A percentile compares a stretch with the other conserved stretches of the same genome.
Evolutionary conservation across 2,888 invertebrate species (phyloP).

Genomic region (Drosophila borealis): DNA sequence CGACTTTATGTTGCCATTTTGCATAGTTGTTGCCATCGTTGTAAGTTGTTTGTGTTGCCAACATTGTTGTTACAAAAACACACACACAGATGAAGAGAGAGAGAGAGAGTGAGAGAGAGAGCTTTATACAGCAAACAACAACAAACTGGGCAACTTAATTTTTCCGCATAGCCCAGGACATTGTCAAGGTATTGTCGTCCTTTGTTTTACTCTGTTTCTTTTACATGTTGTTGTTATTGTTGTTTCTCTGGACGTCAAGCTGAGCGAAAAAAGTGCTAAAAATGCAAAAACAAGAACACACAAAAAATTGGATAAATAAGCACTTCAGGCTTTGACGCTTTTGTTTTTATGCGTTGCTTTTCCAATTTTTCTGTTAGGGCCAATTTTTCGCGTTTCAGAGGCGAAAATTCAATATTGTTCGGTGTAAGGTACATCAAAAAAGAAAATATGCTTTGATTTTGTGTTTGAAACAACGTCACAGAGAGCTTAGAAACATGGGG

Average conservation of each 20-base stretch:
- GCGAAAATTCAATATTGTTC: constrained; percentile 41
- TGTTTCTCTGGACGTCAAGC: constrained; percentile 28
- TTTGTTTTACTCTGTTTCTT: constrained; percentile 27
- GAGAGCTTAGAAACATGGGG: constrained; percentile 2
- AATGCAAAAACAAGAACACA: constrained; percentile 4
- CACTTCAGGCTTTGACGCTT: constrained; percentile 22
- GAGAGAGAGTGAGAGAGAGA: constrained; percentile 40
- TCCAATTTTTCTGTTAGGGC: constrained; percentile 24
- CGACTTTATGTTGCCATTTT: constrained; percentile 64
- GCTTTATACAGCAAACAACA: constrained; percentile 56
- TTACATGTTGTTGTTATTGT: constrained; percentile 3
- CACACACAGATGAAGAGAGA: neutral
- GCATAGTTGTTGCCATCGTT: constrained; percentile 53
- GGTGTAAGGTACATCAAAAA: constrained; percentile 9
- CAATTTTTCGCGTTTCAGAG: constrained; percentile 40
- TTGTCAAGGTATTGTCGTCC: constrained; percentile 48
- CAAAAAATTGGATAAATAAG: constrained; percentile 3
- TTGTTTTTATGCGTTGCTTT: constrained; percentile 33
- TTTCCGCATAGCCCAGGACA: constrained; percentile 45
- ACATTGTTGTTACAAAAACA: constrained; percentile 31
- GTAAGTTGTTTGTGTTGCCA: constrained; percentile 6
- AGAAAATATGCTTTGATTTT: constrained; percentile 40
- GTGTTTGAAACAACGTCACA: constrained; percentile 4
- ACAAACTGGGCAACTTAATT: constrained; percentile 67
- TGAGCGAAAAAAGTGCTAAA: constrained; percentile 25